Evolutionary conservation across 1,140 invertebrate genomes (phyloP), one percentile per base, ranked within the genome.

Genomic region (Drosophila bifasciata): DNA sequence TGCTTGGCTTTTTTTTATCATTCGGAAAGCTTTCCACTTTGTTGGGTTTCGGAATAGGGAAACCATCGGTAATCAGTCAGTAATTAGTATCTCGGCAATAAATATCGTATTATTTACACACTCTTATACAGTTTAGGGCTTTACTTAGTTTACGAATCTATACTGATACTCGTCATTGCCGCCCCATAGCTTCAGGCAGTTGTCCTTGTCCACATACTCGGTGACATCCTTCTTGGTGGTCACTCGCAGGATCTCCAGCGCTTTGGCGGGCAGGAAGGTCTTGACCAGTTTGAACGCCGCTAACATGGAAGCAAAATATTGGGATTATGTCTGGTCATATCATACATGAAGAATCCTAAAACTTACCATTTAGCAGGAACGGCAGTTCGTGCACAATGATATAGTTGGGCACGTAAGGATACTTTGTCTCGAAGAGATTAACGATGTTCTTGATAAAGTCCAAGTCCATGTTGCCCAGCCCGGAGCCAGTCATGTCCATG

Each of bases 271-370:
- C 57, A 99, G 91, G 93, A 97, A 95, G 0, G 94, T 93, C 92
- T 98, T 98, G 13, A 99, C 96, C 23, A 99, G 94, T 92, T 96
- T 98, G 92, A 98, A 98, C 1, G 96, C 96, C 76, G 98, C 97
- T 96, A 83, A 44, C 93, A 93, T 70, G 67, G 71, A 78, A 66
- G 76, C 16, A 11, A 1, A 11, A 43, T 57, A 55, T 23, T 23
- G 16, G 3, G 11, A 36, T 36, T 36, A 36, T 13, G 21, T 21
- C 3, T 4, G 9, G 1, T 8, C 1, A 8, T 41, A 15, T 25
- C 11, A 1, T 7, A 15, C 0, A 28, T 13, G 15, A 1, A 52
- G 19, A 16, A 2, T 4, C 0, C 8, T 15, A n/a, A 11, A 15
- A 67, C 92, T 92, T 92, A 96, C 96, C 95, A 91, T 96, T 97